Conservation (phyloP, 2,113 vertebrate species). For the Upupa epops region DNA sequence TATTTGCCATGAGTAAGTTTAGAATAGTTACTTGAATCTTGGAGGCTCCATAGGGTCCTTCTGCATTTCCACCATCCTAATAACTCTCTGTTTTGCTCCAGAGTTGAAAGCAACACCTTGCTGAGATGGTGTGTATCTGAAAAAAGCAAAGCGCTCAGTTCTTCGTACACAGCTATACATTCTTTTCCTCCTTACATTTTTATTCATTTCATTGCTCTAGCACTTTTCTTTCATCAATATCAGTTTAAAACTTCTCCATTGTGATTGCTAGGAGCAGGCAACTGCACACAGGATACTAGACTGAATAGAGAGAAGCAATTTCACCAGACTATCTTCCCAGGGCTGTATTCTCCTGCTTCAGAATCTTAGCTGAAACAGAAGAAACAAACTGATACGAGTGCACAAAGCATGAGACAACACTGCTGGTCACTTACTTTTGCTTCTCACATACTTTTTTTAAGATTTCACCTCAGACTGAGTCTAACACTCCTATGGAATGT, state of each 20-base stretch:
- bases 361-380: not conserved
- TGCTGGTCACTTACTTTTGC: not conserved
- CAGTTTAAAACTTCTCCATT: not conserved
- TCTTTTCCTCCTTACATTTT: not conserved
- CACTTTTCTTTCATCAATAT: not conserved
- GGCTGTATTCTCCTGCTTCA: not conserved
- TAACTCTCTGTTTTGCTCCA: conserved; percentile 96
- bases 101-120: conserved; percentile 98
- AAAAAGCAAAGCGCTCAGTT: conserved; percentile 3
- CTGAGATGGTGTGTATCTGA: conserved; percentile 96
- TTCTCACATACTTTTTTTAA: not conserved
- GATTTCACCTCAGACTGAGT: not conserved
- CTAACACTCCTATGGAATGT: not conserved
- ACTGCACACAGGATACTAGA: not conserved
- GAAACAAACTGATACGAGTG: not conserved
- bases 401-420: not conserved
- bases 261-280: not conserved
- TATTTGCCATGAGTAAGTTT: not conserved
- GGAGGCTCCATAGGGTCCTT: conserved; percentile 99
- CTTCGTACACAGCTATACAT: not conserved
- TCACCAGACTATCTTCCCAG: not conserved
- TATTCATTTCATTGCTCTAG: not conserved
- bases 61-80: conserved; percentile 99
- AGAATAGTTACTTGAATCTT: conserved; percentile 88
- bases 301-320: not conserved